Evolutionary conservation across 2,888 invertebrate genomes (phyloP), one percentile per base, ranked within the genome.

Genomic region (Ophion ellenae): DNA sequence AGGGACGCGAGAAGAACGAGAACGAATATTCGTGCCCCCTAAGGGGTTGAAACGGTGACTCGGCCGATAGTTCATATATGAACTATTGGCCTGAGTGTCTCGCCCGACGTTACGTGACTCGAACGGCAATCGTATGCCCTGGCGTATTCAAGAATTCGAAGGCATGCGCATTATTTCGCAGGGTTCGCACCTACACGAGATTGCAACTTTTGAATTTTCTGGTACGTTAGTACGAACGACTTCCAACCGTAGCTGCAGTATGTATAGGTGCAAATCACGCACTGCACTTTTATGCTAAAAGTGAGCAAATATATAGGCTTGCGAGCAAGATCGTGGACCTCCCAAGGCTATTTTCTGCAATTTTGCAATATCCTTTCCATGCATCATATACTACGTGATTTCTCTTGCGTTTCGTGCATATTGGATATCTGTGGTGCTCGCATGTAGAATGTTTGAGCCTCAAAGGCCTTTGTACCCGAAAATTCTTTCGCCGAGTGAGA

Each of bases 51-150:
- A 84, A 89, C 87, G 87, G 90, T 88, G 90, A 90, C 90, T 90
- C 88, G 89, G 87, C 88, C 90, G 90, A 91, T 91, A 90, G 91
- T 91, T 90, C 89, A 89, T 90, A 90, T 89, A 57, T 71, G 79
- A 64, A 66, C 64, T 64, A 66, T 76, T 76, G 75, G 75, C 89
- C 88, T 88, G 89, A 89, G 89, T 91, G 90, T 90, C 91, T 89
- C 87, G 84, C 82, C 81, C 67, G 64, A 75, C 77, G 76, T 83
- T 89, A 90, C 91, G 91, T 90, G 90, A 90, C 88, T 85, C 86
- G 88, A 83, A 86, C 89, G 86, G 88, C 89, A 89, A 91, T 88
- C 79, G 87, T n/a, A 69, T 59, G 85, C 81, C 69, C 82, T 86
- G 83, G 82, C 80, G 82, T 86, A 86, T 88, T 89, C 87, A 88